Percentiles rank a stretch among this genome's conserved stretches.
Evolutionary conservation across 1,140 invertebrate genomes (phyloP).

Genomic region (Aphis craccivora): DNA sequence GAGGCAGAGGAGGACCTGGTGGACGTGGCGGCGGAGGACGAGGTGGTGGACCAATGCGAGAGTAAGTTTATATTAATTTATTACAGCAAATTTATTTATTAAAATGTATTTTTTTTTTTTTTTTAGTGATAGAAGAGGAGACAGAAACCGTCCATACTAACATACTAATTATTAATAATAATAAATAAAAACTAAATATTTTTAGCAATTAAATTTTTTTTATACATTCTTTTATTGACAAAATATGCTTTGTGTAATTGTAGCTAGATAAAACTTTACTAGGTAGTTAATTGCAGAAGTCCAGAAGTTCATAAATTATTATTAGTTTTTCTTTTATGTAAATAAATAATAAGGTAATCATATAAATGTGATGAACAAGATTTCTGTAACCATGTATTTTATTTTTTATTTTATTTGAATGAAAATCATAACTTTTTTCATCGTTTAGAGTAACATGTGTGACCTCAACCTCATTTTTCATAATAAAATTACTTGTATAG

Average conservation of each 20-base stretch:
- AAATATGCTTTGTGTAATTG: conserved; percentile 41
- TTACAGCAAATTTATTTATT: background rate
- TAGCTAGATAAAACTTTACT: conserved; percentile 37
- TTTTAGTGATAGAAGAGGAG: conserved; percentile 55
- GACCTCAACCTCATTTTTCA: conserved; percentile 36
- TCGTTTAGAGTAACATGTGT: conserved; percentile 18
- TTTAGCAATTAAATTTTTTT: conserved; percentile 50
- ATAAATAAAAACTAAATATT: background rate
- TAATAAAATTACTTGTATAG: conserved; percentile 39
- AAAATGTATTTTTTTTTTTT: background rate
- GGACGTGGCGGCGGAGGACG: conserved; percentile 38
- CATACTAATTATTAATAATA: conserved; percentile 38
- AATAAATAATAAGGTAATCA: conserved; percentile 50
- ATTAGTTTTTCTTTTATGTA: conserved; percentile 47
- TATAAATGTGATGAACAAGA: conserved; percentile 41
- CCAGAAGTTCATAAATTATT: conserved; percentile 19
- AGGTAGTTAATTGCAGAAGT: conserved; percentile 31
- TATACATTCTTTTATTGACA: conserved; percentile 41
- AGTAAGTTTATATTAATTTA: conserved; percentile 43
- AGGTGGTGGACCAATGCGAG: conserved; percentile 60
- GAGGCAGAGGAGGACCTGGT: conserved; percentile 54
- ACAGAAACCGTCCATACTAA: conserved; percentile 53
- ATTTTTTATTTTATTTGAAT: conserved; percentile 30
- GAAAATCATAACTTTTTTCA: background rate
- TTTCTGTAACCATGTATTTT: conserved; percentile 50